These are phyloP conservation scores for Orthosia cruda DNA, from an alignment of 2,888 invertebrate species.

Conservation along the genomic window DNA sequence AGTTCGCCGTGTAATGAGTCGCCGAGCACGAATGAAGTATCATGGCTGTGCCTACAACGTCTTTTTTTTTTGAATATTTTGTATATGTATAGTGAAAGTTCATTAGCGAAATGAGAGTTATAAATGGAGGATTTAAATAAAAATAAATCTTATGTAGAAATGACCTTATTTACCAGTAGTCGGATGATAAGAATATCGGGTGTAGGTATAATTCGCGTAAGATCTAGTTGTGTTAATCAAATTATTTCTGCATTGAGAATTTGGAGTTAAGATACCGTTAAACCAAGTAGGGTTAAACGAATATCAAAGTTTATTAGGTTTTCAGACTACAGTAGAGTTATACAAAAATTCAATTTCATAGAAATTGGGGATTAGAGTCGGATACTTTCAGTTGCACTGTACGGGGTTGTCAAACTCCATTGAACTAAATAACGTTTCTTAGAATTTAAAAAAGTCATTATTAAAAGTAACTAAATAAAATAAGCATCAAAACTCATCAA, in stretches of 20 bases:
- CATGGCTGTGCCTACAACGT: conserved; percentile 33
- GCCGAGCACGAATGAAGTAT: conserved; percentile 63
- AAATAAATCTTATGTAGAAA: too few species aligned
- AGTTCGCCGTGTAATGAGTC: conserved; percentile 65
- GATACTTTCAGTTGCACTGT: neutral
- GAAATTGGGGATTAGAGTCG: too few species aligned
- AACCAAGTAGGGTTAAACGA: too few species aligned
- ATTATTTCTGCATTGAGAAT: neutral
- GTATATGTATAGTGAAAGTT: conserved; percentile 10
- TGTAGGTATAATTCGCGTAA: neutral
- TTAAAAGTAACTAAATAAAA: neutral
- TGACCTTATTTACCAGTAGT: neutral
- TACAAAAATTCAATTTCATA: too few species aligned
- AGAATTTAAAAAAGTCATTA: too few species aligned
- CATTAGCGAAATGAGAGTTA: conserved; percentile 2
- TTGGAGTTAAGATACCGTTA: too few species aligned
- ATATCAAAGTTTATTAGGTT: too few species aligned
- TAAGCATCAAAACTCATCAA: neutral
- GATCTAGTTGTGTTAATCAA: neutral
- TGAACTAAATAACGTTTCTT: neutral
- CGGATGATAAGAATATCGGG: neutral
- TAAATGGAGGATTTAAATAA: neutral
- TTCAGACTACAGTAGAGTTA: too few species aligned
- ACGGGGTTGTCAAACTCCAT: neutral
- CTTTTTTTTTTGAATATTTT: conserved; percentile 25